Conservation (phyloP, 1,140 invertebrate genomes). For the Hyphantria cunea region DNA sequence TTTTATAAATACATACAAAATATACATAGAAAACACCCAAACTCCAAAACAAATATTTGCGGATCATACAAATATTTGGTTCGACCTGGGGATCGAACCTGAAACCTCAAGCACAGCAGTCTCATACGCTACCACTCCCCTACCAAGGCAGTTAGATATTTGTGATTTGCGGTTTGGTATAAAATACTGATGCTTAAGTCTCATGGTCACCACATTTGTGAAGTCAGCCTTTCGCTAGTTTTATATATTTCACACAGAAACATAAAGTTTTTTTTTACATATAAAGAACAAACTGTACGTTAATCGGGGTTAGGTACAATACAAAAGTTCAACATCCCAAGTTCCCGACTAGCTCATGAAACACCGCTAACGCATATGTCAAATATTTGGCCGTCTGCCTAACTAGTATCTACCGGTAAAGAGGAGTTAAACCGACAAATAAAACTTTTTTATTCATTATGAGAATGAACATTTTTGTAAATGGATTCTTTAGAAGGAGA, state of each 20-base stretch:
- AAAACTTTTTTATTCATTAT: slow-evolving; percentile 36
- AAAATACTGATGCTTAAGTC: too few species aligned
- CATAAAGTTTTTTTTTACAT: neutral
- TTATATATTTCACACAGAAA: neutral
- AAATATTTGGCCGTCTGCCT: slow-evolving; percentile 56
- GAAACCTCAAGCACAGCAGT: too few species aligned
- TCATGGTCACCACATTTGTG: too few species aligned
- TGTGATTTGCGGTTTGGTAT: too few species aligned
- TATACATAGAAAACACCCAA: too few species aligned
- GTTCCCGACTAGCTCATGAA: slow-evolving; percentile 55
- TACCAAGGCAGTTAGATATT: too few species aligned
- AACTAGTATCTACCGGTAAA: slow-evolving; percentile 41
- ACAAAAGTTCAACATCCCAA: slow-evolving; percentile 35
- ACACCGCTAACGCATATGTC: slow-evolving; percentile 58
- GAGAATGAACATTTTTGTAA: slow-evolving; percentile 19
- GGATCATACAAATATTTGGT: too few species aligned
- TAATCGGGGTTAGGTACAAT: slow-evolving; percentile 54
- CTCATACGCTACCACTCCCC: too few species aligned
- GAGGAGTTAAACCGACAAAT: slow-evolving; percentile 20
- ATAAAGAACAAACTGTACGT: slow-evolving; percentile 45
- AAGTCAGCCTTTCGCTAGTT: neutral
- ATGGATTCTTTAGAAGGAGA: slow-evolving; percentile 24
- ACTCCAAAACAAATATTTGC: too few species aligned
- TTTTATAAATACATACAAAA: too few species aligned
- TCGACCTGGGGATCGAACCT: too few species aligned